Percentiles rank a stretch among this genome's conserved stretches.
These are phyloP conservation scores for Maconellicoccus hirsutus DNA, from an alignment of 1,140 invertebrate genomes.

Conservation along the genomic window DNA sequence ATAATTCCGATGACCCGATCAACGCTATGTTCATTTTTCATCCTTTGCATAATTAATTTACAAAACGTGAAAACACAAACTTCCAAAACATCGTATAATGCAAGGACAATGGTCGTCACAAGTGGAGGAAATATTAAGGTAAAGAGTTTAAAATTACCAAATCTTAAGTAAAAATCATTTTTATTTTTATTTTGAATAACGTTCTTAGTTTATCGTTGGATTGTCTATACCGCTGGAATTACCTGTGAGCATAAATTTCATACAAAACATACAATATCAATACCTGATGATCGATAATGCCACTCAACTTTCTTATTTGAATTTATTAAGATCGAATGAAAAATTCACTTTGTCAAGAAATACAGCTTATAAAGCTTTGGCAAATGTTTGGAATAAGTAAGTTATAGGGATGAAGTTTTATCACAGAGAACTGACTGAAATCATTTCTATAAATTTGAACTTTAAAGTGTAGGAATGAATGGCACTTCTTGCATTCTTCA, in stretches of 20 bases:
- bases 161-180: not conserved
- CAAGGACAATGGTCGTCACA: not conserved
- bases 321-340: not conserved
- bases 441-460: not conserved
- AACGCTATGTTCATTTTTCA: too few species aligned
- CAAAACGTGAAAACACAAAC: too few species aligned
- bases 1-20: too few species aligned
- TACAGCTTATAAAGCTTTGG: not conserved
- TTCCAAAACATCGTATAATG: not conserved
- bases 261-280: conserved; percentile 1
- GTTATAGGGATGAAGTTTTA: too few species aligned
- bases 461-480: not conserved
- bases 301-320: not conserved
- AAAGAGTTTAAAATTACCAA: not conserved
- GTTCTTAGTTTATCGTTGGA: not conserved
- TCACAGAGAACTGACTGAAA: too few species aligned
- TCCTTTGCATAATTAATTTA: too few species aligned
- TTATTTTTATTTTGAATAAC: not conserved
- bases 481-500: not conserved
- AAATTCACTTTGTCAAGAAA: not conserved
- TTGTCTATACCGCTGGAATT: not conserved
- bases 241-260: not conserved
- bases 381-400: not conserved
- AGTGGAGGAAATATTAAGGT: not conserved
- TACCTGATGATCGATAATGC: not conserved